phyloP scores from a whole-genome alignment of 2,888 invertebrate species.

The Ferrisia virgata region DNA sequence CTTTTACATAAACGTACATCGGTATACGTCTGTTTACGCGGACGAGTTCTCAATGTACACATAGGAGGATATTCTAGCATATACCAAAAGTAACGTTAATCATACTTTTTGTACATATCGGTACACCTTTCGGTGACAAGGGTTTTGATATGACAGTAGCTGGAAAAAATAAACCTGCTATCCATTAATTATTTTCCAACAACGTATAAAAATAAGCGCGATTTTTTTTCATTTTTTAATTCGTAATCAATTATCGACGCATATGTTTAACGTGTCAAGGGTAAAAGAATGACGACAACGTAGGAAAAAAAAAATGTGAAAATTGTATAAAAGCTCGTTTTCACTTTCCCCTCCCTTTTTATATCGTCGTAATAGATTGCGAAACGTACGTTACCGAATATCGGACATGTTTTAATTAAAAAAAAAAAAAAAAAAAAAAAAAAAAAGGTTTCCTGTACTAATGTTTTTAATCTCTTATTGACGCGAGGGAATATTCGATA shows the following conservation, averaged over 20 bases:
- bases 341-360: background rate
- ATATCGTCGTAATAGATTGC: background rate
- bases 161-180: background rate
- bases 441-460: background rate
- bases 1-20: no score
- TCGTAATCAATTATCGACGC: constrained; percentile 31
- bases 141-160: constrained; percentile 12
- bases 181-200: constrained; percentile 24
- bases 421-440: background rate
- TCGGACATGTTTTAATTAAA: constrained; percentile 10
- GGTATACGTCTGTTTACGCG: no score
- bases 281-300: constrained; percentile 16
- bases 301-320: background rate
- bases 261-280: constrained; percentile 26
- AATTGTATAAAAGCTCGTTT: constrained; percentile 21
- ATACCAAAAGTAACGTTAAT: background rate
- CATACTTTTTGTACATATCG: background rate
- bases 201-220: constrained; percentile 20
- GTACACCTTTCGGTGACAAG: constrained; percentile 27
- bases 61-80: no score
- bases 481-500: constrained; percentile 2
- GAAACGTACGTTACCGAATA: background rate
- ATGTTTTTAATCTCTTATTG: constrained; percentile 29
- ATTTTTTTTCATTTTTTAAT: constrained; percentile 1
- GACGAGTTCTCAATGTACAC: no score